These are phyloP conservation scores for Novumbra hubbsi DNA, from an alignment of 2,797 vertebrate species.

Conservation along the genomic window DNA sequence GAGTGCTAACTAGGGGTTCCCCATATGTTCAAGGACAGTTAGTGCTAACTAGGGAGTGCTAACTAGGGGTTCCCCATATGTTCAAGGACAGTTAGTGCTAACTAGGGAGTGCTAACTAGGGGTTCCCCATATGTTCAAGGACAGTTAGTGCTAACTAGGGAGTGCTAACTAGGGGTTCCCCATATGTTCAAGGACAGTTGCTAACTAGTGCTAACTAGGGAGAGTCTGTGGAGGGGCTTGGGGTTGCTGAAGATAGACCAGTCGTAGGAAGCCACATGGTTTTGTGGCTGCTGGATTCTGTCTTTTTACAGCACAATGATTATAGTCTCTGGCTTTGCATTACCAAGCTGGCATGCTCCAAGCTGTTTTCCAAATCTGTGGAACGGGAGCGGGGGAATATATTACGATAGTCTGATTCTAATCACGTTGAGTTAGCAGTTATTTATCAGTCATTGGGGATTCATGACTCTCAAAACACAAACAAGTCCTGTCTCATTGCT, in stretches of 20 bases:
- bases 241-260: constrained; percentile 64
- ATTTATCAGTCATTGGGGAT: constrained; percentile 63
- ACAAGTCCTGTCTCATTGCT: constrained; percentile 43
- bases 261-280: constrained; percentile 74
- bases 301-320: constrained; percentile 79
- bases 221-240: constrained; percentile 54
- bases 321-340: constrained; percentile 74
- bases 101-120: no score
- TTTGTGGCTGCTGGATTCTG: constrained; percentile 75
- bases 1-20: no score
- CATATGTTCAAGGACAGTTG: neutral
- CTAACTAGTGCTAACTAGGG: neutral
- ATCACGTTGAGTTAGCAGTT: constrained; percentile 54
- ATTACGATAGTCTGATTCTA: constrained; percentile 52
- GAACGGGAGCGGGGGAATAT: constrained; percentile 61
- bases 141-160: no score
- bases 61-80: no score
- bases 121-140: no score
- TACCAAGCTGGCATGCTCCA: constrained; percentile 74
- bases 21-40: no score
- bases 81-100: no score
- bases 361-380: constrained; percentile 72
- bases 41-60: no score
- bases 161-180: no score
- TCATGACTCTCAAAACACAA: constrained; percentile 49